Evolutionary conservation across 2,797 vertebrate genomes (phyloP).

Genomic region (Aldrovandia affinis): DNA sequence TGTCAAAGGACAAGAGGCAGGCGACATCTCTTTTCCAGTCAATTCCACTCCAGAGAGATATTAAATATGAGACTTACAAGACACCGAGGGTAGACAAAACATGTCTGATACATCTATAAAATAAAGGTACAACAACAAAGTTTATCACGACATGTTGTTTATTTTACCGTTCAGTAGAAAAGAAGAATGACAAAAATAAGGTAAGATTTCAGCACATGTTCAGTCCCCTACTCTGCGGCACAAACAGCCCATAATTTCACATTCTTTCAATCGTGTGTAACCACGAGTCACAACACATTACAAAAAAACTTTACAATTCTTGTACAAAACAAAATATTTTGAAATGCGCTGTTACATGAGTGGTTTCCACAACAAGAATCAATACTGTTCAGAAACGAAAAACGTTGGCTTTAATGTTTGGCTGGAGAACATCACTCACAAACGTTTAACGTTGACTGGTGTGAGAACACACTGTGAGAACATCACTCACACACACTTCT

Average conservation of each 20-base stretch:
- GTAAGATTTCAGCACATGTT: not conserved
- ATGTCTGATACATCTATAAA: not conserved
- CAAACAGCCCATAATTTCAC: not conserved
- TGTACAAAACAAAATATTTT: not conserved
- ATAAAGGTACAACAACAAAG: not conserved
- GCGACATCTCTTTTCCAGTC: too few relatives aligned
- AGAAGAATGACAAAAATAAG: not conserved
- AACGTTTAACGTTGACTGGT: too few relatives aligned
- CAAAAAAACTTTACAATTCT: not conserved
- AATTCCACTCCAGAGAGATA: not conserved
- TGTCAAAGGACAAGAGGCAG: too few relatives aligned
- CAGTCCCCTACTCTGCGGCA: not conserved
- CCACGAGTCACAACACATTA: not conserved
- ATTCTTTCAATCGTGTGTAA: not conserved
- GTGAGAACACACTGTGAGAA: too few relatives aligned
- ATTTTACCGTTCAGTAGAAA: constrained; percentile 5
- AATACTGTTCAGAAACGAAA: not conserved
- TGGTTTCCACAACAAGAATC: not conserved
- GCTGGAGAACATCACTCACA: not conserved
- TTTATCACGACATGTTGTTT: not conserved
- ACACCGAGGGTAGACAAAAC: not conserved
- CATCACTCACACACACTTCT: too few relatives aligned
- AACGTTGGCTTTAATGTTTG: not conserved
- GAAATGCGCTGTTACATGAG: not conserved
- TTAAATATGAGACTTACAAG: not conserved